phyloP scores from a whole-genome alignment of 2,113 vertebrate species.

The Trogon melanurus region DNA sequence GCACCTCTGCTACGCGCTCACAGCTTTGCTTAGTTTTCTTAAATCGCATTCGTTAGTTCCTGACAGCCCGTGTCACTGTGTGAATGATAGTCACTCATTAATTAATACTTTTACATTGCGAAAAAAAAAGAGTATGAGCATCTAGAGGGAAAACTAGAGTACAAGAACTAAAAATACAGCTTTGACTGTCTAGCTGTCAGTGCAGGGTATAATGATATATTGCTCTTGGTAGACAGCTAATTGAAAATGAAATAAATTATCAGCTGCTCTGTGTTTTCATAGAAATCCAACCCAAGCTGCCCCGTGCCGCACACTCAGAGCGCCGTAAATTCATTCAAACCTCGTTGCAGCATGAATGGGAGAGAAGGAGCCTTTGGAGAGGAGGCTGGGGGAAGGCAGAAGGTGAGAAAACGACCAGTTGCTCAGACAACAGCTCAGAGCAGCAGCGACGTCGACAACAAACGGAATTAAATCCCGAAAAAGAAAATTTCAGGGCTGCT shows the following conservation, averaged over 20 bases:
- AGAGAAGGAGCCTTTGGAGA: background rate
- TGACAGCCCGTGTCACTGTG: background rate
- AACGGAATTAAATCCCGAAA: background rate
- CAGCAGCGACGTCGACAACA: background rate
- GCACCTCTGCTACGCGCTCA: background rate
- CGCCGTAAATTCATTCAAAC: fast-evolving
- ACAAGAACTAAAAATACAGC: background rate
- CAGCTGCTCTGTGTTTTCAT: background rate
- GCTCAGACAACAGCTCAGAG: background rate
- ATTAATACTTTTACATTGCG: conserved; percentile 41
- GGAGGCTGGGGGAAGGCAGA: background rate
- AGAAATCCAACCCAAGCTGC: background rate
- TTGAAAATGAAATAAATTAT: conserved; percentile 1
- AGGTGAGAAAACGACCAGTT: fast-evolving
- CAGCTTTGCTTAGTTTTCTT: background rate
- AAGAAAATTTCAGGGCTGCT: background rate
- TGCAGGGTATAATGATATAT: background rate
- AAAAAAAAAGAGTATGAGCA: background rate
- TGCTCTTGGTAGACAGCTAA: background rate
- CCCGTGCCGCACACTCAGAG: background rate
- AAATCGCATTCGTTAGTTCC: background rate
- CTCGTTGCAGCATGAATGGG: fast-evolving
- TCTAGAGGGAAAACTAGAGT: background rate
- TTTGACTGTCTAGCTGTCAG: background rate
- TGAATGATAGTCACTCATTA: conserved; percentile 29